Base-by-base conservation (phyloP, 2,113 vertebrate genomes). In the Irena cyanogastra region DNA sequence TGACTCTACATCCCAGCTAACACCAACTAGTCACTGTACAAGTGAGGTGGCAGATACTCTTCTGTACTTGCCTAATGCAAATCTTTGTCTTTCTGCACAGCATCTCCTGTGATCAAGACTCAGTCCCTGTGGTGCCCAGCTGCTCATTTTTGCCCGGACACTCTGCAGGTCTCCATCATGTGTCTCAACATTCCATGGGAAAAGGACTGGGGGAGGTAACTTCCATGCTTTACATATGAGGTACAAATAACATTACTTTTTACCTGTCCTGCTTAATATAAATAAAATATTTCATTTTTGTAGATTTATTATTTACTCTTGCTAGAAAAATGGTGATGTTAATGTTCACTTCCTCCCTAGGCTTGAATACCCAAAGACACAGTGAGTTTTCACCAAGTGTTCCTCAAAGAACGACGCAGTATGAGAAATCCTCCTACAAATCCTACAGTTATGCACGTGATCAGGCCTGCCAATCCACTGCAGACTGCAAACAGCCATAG, bases 171-270 rank as follows among this genome's bases (percentile, higher is more conserved):
- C 37, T 84, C 53, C 12, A 9, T 82, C 6, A 0, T 28, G 30
- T 22, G 3, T 41, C 65, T 75, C 1, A 0, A 7, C 11, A 21
- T 57, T n/a, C 37, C 13, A 2, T 5, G 6, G n/a, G 19, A 49
- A 74, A 84, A 71, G 23, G 53, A 45, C 57, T 4, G 12, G 13
- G 8, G 35, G 24, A 70, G 14, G 10, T 70, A 31, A 63, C 23
- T 57, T 18, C 30, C 13, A 18, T 13, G 9, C 37, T 68, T 75
- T 41, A 49, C 28, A 9, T 30, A 27, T 0, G 1, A 84, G 26
- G 31, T 68, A 78, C 0, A 1, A 68, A 44, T 50, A 47, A 33
- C 3, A 1, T 54, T 60, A 49, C 17, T 68, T 87, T 68, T 84
- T 59, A 23, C 37, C 16, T 81, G 24, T 44, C 9, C 49, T 69